Evolutionary conservation across 2,888 invertebrate species (phyloP), one percentile per base, ranked within the genome.

Genomic region (Eilema depressum): DNA sequence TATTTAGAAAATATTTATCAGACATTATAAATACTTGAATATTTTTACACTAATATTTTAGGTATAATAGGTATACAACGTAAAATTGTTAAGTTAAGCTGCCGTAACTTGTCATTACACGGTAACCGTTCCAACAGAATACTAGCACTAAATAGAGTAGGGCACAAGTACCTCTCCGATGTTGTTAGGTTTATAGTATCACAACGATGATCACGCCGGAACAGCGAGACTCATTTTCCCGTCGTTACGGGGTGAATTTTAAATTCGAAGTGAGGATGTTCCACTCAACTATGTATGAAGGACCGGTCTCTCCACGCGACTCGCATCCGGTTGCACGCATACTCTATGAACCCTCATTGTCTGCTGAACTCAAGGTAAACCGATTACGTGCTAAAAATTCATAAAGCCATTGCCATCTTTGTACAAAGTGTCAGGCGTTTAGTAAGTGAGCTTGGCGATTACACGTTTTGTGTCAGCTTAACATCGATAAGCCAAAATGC

Each of bases 231-330:
- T 92, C 89, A 91, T 92, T 92, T 86, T 81, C 76, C 74, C 86
- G 83, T 91, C 89, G 89, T 93, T 91, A 91, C 81, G 86, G 91
- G 92, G 91, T 93, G 92, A 93, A 93, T 94, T 93, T 93, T 92
- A 93, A 93, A 93, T 93, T 89, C 70, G 71, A 79, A 80, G 88
- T 83, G 87, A 88, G 89, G 91, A 88, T 85, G 88, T 89, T 79
- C 85, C 88, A 90, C 92, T 93, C 89, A 93, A 92, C 89, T 93
- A 94, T 93, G 93, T 93, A 94, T 93, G 92, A 94, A 92, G 91
- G 90, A 89, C 88, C 86, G 83, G 88, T 85, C 89, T 88, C 82
- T 88, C 81, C 78, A 81, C 83, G 85, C 86, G 88, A 87, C 83
- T 87, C 89, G 86, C 85, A 91, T 92, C 91, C 91, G 90, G 89